Evolutionary conservation across 1,140 invertebrate genomes (phyloP).

Genomic region (Papilio glaucus): DNA sequence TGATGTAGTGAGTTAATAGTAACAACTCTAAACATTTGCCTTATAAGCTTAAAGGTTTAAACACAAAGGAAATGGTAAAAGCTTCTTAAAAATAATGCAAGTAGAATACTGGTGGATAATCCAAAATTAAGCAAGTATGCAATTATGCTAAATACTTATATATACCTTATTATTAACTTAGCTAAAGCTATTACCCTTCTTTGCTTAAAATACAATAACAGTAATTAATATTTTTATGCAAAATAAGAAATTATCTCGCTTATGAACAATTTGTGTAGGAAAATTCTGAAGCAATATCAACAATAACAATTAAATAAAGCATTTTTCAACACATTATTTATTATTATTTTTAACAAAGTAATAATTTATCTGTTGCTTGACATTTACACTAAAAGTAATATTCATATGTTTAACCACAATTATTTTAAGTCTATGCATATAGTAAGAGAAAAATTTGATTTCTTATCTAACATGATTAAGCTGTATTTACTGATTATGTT

Average conservation of each 20-base stretch:
- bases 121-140: neutral
- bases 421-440: neutral
- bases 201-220: neutral
- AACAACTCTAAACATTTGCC: neutral
- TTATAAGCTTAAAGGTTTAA: neutral
- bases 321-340: no score
- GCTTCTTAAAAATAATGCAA: neutral
- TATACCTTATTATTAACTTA: no score
- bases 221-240: neutral
- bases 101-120: neutral
- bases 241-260: no score
- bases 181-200: no score
- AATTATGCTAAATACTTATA: no score
- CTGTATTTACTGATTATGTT: neutral
- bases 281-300: no score
- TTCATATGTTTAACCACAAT: neutral
- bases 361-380: conserved; percentile 10
- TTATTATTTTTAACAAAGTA: neutral
- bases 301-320: no score
- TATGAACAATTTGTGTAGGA: no score
- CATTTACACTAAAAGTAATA: neutral
- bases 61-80: neutral
- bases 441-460: neutral
- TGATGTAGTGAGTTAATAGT: conserved; percentile 12
- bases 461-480: conserved; percentile 8